Evolutionary conservation across 2,888 invertebrate species (phyloP).

Genomic region (Aphidius colemani): DNA sequence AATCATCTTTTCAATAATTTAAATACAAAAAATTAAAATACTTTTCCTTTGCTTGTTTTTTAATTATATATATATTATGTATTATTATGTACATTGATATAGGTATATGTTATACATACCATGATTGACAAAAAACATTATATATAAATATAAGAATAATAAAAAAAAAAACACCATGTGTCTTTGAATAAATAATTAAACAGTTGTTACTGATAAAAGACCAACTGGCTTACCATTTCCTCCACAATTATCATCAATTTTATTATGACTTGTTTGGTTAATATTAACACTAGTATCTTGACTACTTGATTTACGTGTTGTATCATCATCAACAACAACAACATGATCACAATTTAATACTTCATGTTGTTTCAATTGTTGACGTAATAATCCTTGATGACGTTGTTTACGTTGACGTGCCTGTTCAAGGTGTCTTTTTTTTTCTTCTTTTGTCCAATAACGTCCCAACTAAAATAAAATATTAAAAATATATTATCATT

Average conservation of each 20-base stretch:
- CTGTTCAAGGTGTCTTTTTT: slow-evolving; percentile 74
- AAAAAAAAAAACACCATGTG: too few relatives aligned
- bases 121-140: slow-evolving; percentile 22
- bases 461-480: slow-evolving; percentile 63
- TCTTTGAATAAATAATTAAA: slow-evolving; percentile 48
- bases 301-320: slow-evolving; percentile 10
- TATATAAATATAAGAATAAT: too few relatives aligned
- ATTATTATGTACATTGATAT: slow-evolving; percentile 24
- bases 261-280: slow-evolving; percentile 14
- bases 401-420: slow-evolving; percentile 68
- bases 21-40: neutral
- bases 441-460: slow-evolving; percentile 78
- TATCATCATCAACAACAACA: slow-evolving; percentile 17
- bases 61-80: slow-evolving; percentile 7
- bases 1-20: slow-evolving; percentile 33
- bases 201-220: slow-evolving; percentile 64
- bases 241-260: slow-evolving; percentile 26
- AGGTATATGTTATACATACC: slow-evolving; percentile 33
- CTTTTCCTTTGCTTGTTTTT: slow-evolving; percentile 21
- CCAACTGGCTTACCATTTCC: slow-evolving; percentile 61
- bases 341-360: slow-evolving; percentile 17
- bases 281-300: slow-evolving; percentile 11
- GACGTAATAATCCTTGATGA: slow-evolving; percentile 36
- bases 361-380: slow-evolving; percentile 34
- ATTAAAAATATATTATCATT: neutral